A percentile compares a stretch with the other conserved stretches of the same genome.
phyloP scores from a whole-genome alignment of 2,888 invertebrate species.

The Leptothorax acervorum region DNA sequence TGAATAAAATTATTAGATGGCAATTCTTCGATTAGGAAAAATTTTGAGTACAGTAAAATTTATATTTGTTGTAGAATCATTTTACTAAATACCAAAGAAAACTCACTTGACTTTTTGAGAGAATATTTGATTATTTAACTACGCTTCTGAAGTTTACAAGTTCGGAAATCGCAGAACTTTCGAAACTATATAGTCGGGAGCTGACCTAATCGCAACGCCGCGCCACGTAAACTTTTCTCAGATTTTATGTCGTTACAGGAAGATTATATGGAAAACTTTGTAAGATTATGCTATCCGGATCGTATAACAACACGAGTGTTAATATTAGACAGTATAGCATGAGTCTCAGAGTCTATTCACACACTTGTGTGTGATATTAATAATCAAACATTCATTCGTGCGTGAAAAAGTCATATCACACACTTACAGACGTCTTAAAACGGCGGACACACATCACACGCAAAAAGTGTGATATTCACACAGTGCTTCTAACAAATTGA shows the following conservation, averaged over 20 bases:
- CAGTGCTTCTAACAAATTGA: too few species aligned
- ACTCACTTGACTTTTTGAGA: neutral
- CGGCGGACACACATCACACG: too few species aligned
- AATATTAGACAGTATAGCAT: constrained; percentile 38
- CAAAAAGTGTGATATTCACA: too few species aligned
- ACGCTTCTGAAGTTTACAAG: neutral
- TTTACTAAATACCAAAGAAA: neutral
- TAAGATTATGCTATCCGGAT: constrained; percentile 46
- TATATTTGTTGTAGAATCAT: too few species aligned
- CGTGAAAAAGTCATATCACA: too few species aligned
- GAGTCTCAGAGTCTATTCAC: constrained; percentile 9
- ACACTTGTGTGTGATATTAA: too few species aligned
- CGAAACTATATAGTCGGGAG: neutral
- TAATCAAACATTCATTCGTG: too few species aligned
- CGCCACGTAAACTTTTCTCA: constrained; percentile 11
- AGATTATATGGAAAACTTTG: constrained; percentile 45
- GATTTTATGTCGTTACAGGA: constrained; percentile 10
- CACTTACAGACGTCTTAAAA: too few species aligned
- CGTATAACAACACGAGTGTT: constrained; percentile 34
- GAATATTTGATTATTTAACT: neutral
- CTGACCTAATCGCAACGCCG: neutral
- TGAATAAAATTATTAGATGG: neutral
- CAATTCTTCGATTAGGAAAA: neutral
- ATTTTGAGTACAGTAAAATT: neutral
- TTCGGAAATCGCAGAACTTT: neutral